Evolutionary conservation across 1,140 invertebrate species (phyloP).

Genomic region (Portunus trituberculatus): DNA sequence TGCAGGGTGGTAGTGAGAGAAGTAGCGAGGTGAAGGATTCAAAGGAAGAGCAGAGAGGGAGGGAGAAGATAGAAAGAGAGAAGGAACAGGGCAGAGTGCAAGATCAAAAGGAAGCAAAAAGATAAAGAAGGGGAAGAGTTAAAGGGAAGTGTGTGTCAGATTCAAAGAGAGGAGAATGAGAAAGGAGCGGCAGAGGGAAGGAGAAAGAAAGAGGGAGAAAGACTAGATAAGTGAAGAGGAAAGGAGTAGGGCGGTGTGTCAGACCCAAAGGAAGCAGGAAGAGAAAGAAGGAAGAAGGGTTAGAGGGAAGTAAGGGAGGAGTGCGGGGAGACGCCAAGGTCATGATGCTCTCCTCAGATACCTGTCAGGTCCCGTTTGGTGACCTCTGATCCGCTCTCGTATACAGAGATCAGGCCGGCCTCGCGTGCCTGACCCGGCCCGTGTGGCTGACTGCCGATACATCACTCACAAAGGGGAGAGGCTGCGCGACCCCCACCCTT

Average conservation of each 20-base stretch:
- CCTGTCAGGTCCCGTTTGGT: neutral
- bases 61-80: neutral
- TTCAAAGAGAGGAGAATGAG: neutral
- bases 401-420: neutral
- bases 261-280: neutral
- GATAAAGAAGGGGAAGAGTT: neutral
- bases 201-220: neutral
- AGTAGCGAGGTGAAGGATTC: no score
- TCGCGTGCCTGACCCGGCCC: neutral
- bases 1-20: no score
- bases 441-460: neutral
- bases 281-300: neutral
- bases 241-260: neutral
- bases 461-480: slow-evolving; percentile 10
- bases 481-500: neutral
- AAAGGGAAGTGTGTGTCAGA: neutral
- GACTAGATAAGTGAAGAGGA: neutral
- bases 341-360: neutral
- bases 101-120: neutral
- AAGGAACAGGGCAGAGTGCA: neutral
- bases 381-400: slow-evolving; percentile 6
- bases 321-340: neutral
- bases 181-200: neutral
- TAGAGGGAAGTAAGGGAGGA: neutral
- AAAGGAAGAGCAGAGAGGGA: neutral